Percentiles rank a stretch among this genome's conserved stretches.
Evolutionary conservation across 2,888 invertebrate genomes (phyloP).

Genomic region (Lycaena phlaeas): DNA sequence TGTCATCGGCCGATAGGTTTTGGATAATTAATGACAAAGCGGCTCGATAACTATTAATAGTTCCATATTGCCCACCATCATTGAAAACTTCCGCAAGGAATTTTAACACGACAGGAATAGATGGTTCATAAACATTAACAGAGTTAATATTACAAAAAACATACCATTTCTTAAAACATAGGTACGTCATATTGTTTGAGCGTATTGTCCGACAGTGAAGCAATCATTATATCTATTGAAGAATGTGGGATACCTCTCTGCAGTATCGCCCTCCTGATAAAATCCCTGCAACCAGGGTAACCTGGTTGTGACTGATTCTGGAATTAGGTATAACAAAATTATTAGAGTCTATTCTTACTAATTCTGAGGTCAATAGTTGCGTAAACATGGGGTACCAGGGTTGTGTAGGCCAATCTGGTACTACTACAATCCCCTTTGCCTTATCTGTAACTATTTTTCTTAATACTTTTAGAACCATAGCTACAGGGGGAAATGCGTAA

Average conservation of each 20-base stretch:
- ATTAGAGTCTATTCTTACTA: not conserved
- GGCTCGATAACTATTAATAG: not conserved
- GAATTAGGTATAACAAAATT: not conserved
- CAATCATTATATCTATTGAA: not conserved
- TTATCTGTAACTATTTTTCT: not conserved
- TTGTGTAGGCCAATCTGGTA: not conserved
- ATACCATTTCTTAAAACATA: not conserved
- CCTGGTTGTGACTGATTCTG: too few relatives aligned
- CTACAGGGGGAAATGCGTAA: constrained; percentile 1
- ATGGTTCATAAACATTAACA: not conserved
- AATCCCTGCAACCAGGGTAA: constrained; percentile 4
- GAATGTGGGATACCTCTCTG: not conserved
- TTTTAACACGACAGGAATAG: not conserved
- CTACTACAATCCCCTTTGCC: constrained; percentile 1
- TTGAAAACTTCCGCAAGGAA: not conserved
- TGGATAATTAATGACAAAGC: not conserved
- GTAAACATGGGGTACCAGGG: not conserved
- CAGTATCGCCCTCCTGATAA: not conserved
- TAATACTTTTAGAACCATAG: not conserved
- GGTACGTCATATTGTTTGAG: not conserved
- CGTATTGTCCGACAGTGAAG: not conserved
- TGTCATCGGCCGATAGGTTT: not conserved
- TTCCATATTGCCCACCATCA: not conserved
- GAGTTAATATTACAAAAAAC: not conserved
- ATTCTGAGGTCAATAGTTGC: not conserved